Base-by-base conservation (phyloP, 2,888 invertebrate species). In the Mantis religiosa region DNA sequence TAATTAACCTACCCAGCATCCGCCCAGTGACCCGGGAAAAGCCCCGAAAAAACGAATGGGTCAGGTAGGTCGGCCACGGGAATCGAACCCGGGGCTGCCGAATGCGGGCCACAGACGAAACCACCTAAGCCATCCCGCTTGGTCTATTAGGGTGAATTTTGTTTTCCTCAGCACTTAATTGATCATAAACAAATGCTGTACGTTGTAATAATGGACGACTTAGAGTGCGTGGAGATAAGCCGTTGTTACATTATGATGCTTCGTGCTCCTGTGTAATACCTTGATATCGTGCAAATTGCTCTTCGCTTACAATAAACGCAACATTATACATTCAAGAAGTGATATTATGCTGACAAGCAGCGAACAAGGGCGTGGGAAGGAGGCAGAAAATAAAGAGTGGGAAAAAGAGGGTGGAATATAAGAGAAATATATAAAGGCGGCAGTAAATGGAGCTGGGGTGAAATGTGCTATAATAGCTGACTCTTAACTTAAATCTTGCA, bases 281-380 rank as follows among this genome's bases (percentile, higher is more conserved):
- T 88, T 86, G 89, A 88, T 89, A 83, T 85, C 88, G 88, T 88
- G 88, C 82, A 89, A 88, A 89, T 89, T 88, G 83, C 85, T 71
- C 89, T 88, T 89, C 34, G 88, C 89, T 88, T 85, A 88, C 88
- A 89, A 89, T 88, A 88, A 88, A 85, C 88, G 34, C 47, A n/a
- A 82, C 86, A 84, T 88, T 88, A 88, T 88, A 88, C 83, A 88
- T 87, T 87, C 89, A 84, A 87, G 82, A 84, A 87, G 87, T 88
- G 47, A 89, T 88, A 88, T 88, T 88, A 83, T 83, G 34, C 82
- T 87, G 87, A 87, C 87, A 87, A 87, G 82, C 71, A 82, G 82
- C 34, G 25, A 86, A 71, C 86, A 86, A 54, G 71, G 81, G 28
- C 28, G 30, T 28, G 47, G 15, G 28, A 47, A 71, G 20, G 25